These are phyloP conservation scores for Conomelus anceps DNA, from an alignment of 2,888 invertebrate genomes.

Conservation along the genomic window DNA sequence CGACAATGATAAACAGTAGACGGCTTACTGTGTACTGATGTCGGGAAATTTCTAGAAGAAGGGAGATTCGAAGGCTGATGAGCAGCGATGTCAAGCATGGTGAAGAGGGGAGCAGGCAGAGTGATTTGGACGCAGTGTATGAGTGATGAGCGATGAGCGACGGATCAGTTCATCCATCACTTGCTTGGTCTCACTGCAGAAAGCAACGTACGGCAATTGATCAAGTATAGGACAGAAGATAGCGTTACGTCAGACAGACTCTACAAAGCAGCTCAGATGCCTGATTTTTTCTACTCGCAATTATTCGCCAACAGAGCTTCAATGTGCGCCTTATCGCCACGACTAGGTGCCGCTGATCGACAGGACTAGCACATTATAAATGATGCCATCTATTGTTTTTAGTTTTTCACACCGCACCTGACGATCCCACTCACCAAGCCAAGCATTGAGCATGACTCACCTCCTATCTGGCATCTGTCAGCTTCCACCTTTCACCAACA, in stretches of 20 bases:
- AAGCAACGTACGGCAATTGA: background rate
- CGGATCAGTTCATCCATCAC: background rate
- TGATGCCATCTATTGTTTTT: conserved; percentile 9
- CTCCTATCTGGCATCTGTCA: background rate
- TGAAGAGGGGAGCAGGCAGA: background rate
- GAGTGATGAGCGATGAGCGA: background rate
- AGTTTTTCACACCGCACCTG: conserved; percentile 1
- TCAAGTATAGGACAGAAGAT: background rate
- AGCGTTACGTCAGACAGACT: background rate
- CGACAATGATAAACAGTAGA: background rate
- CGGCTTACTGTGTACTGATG: background rate
- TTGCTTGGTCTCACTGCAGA: background rate
- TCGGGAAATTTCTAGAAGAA: background rate
- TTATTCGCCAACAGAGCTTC: background rate
- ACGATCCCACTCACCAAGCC: background rate
- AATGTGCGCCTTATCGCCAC: background rate
- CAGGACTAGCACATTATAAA: background rate
- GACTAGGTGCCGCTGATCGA: background rate
- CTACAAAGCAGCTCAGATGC: background rate
- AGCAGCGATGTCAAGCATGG: background rate
- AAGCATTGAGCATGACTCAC: background rate
- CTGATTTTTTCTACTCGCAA: background rate
- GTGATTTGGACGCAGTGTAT: background rate
- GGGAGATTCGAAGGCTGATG: background rate
- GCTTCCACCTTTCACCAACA: background rate